These are phyloP conservation scores for Pangasianodon hypophthalmus DNA, from an alignment of 2,113 vertebrate genomes.

Conservation along the genomic window DNA sequence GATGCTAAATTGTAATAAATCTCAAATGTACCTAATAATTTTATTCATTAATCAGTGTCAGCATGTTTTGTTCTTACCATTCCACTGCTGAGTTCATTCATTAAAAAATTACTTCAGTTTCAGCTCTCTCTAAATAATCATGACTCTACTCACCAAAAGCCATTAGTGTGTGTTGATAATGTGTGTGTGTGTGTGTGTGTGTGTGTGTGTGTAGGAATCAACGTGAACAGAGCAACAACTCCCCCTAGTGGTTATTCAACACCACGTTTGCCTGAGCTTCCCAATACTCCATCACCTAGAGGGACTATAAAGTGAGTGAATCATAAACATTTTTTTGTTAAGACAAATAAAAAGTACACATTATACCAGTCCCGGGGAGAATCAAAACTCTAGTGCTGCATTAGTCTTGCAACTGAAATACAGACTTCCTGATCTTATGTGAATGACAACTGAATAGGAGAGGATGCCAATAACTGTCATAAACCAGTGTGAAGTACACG, in stretches of 20 bases:
- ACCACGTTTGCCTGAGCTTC: slow-evolving; percentile 62
- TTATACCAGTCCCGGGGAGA: not conserved
- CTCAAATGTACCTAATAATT: not conserved
- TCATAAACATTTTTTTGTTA: not conserved
- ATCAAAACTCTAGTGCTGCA: not conserved
- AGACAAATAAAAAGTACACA: not conserved
- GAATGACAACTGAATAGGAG: not conserved
- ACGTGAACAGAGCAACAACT: not conserved
- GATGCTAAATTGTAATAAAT: not conserved
- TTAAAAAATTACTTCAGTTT: not conserved
- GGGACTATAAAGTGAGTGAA: slow-evolving; percentile 69
- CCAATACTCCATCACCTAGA: slow-evolving; percentile 62
- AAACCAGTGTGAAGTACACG: not conserved
- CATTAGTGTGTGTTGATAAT: not conserved
- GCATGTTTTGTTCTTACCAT: not conserved
- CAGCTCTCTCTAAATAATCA: not conserved
- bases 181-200: slow-evolving; percentile 4
- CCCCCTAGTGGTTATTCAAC: slow-evolving; percentile 46
- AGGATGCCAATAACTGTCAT: not conserved
- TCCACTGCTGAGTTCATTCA: not conserved
- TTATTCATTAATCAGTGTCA: not conserved
- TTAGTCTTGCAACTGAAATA: not conserved
- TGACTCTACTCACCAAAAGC: not conserved
- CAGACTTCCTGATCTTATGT: slow-evolving; percentile 1
- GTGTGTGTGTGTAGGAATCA: slow-evolving; percentile 62